These are phyloP conservation scores for Drosophila mojavensis DNA, from an alignment of 1,140 invertebrate species.

Conservation along the genomic window DNA sequence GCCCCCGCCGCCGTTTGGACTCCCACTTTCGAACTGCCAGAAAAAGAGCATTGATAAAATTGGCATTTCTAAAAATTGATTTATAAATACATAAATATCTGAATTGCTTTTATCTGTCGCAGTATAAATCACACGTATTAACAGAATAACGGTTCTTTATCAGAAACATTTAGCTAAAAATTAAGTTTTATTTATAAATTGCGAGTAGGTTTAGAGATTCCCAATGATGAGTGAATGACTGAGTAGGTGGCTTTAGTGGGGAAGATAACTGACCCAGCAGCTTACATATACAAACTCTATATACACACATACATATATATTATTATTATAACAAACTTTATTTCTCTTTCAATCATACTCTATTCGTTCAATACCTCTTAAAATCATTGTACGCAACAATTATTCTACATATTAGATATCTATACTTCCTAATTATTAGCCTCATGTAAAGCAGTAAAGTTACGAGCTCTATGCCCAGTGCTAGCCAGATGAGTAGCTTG, in stretches of 20 bases:
- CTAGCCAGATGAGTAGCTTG: conserved; percentile 12
- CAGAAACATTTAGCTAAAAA: conserved; percentile 1
- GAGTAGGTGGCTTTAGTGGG: too few relatives aligned
- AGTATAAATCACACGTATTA: conserved; percentile 42
- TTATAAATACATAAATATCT: conserved; percentile 28
- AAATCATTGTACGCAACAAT: too few relatives aligned
- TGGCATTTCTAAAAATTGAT: conserved; percentile 50
- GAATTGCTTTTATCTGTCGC: conserved; percentile 34
- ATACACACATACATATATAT: too few relatives aligned
- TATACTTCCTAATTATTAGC: neutral
- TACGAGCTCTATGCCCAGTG: conserved; percentile 1
- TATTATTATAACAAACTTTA: too few relatives aligned
- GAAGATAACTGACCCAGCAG: too few relatives aligned
- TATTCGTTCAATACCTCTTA: too few relatives aligned
- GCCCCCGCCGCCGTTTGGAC: neutral
- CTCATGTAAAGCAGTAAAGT: conserved; percentile 1
- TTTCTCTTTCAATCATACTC: too few relatives aligned
- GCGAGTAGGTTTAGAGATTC: too few relatives aligned
- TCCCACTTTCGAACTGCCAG: conserved; percentile 7
- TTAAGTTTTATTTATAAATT: neutral
- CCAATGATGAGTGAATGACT: too few relatives aligned
- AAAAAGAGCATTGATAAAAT: conserved; percentile 53
- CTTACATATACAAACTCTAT: too few relatives aligned
- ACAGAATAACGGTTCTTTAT: conserved; percentile 21
- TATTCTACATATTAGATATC: neutral